Conservation (phyloP, 2,113 vertebrate genomes). For the Petroica traversi region DNA sequence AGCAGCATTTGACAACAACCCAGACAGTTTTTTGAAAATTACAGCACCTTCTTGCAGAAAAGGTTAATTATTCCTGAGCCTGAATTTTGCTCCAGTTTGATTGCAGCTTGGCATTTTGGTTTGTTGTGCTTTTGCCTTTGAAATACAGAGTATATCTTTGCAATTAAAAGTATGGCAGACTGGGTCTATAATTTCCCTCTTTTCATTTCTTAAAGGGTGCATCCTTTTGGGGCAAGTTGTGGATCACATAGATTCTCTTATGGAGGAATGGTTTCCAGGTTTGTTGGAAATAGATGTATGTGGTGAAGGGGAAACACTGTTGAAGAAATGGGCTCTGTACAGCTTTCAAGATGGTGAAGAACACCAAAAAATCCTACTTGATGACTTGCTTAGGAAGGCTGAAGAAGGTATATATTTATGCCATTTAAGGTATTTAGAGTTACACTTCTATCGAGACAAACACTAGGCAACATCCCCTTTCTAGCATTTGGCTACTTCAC, state of each 20-base stretch:
- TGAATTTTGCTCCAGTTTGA: neutral
- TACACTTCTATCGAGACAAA: neutral
- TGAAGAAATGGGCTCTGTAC: constrained; percentile 95
- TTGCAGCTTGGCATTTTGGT: constrained; percentile 25
- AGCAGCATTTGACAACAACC: constrained; percentile 72
- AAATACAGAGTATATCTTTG: neutral
- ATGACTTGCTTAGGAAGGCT: constrained; percentile 85
- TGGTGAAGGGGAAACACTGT: constrained; percentile 88
- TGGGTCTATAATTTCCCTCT: neutral
- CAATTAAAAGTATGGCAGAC: neutral
- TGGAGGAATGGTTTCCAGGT: constrained; percentile 97
- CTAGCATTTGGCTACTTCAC: neutral
- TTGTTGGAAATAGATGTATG: constrained; percentile 90
- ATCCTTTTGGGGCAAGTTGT: constrained; percentile 93
- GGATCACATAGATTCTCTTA: constrained; percentile 94
- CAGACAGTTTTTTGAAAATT: constrained; percentile 89
- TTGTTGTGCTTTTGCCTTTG: constrained; percentile 21
- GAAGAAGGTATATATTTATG: constrained; percentile 78
- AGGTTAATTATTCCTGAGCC: constrained; percentile 76
- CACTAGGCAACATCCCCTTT: neutral
- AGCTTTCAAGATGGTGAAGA: constrained; percentile 90
- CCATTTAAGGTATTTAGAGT: neutral
- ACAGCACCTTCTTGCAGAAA: constrained; percentile 91
- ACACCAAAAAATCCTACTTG: constrained; percentile 85
- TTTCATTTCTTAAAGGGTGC: constrained; percentile 76